phyloP scores from a whole-genome alignment of 2,797 vertebrate species.

The Pangasius larnaudii region DNA sequence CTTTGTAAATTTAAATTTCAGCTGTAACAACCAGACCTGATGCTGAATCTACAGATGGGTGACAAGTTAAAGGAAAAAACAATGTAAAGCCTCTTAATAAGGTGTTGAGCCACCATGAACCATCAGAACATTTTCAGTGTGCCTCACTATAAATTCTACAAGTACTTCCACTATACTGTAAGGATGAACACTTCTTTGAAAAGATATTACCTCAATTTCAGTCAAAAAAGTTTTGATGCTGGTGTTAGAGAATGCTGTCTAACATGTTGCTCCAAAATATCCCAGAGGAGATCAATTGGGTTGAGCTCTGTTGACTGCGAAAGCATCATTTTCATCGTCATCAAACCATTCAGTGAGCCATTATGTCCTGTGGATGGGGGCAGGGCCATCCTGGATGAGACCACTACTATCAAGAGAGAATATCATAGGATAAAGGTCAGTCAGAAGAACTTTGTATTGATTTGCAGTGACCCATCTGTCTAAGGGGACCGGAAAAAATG shows the following conservation, averaged over 20 bases:
- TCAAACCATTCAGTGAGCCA: not conserved
- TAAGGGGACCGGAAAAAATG: not conserved
- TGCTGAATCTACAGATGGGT: not conserved
- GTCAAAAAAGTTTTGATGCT: not conserved
- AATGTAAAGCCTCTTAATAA: not conserved
- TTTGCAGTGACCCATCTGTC: not conserved
- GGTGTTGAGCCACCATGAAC: not conserved
- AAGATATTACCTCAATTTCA: not conserved
- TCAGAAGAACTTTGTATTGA: not conserved
- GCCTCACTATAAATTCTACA: not conserved
- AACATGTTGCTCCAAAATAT: not conserved
- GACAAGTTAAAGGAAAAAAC: not conserved
- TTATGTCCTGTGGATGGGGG: not conserved
- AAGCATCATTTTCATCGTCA: not conserved
- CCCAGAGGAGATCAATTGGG: not conserved
- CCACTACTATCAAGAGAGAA: not conserved
- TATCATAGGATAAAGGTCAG: not conserved
- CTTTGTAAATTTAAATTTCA: not conserved
- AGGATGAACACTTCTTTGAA: not conserved
- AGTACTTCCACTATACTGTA: not conserved
- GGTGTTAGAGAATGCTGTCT: not conserved
- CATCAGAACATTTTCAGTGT: not conserved
- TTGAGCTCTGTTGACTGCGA: not conserved
- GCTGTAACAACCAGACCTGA: not conserved
- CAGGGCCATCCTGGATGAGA: not conserved